Base-by-base conservation (phyloP, 2,113 vertebrate genomes). In the Plotosus lineatus region DNA sequence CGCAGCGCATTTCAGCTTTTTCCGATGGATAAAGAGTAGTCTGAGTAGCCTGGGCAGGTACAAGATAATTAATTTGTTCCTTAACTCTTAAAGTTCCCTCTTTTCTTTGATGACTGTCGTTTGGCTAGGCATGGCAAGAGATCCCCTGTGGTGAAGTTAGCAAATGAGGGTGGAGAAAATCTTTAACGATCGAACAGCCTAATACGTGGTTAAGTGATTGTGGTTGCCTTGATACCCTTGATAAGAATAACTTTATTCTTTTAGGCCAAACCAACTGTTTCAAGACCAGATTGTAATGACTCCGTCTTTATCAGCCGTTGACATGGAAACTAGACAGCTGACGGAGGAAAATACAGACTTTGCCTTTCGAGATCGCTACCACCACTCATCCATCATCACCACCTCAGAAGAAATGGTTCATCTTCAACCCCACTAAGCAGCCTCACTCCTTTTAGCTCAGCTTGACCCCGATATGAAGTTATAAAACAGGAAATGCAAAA, bases 281-380 rank as follows among this genome's bases (percentile, higher is more conserved):
- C 89, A 44, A 84, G 95, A 96, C 78, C 95, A 95, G 91, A 94
- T 97, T 0, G 90, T 98, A 72, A 88, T 97, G 91, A 96, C 96
- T 0, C 96, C 96, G 0, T 93, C 96, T 88, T 89, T 96, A 87
- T 92, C 90, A 2, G 89, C 87, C 72, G 92, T 98, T 23, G 95
- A 94, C 79, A 91, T 96, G 93, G 93, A 94, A 91, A 98, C 96
- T 89, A 94, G 91, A 38, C 97, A 99, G 90, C 91, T 99, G 86
- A 99, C 97, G 0, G 91, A 98, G 88, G 98, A 99, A 90, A 99
- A 99, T 0, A 79, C 89, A 0, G 98, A 99, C 91, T 99, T 98
- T 0, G 96, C 98, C 77, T 92, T 94, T 0, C 93, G 97, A 63
- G 95, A 96, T 82, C 96, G 94, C 61, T 96, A 94, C 79, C 97